A percentile compares a stretch with the other conserved stretches of the same genome.
phyloP scores from a whole-genome alignment of 2,888 invertebrate genomes.

The Eristalinus aeneus region DNA sequence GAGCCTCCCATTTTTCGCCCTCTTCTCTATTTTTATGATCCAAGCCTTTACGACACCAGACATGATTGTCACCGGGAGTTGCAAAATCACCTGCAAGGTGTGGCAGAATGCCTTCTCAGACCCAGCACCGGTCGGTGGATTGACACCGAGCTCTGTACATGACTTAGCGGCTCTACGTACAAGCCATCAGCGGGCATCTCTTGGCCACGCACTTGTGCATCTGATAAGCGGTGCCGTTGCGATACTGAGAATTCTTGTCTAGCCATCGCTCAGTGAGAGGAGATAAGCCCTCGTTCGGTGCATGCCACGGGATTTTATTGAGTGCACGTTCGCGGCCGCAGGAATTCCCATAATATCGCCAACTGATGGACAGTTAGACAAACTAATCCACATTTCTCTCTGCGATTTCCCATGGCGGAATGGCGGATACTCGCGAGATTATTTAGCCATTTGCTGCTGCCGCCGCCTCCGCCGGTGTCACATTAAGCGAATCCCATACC shows the following conservation, averaged over 20 bases:
- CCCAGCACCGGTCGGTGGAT: not conserved
- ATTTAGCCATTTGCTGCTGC: constrained; percentile 30
- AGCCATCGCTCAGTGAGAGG: constrained; percentile 26
- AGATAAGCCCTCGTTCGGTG: constrained; percentile 28
- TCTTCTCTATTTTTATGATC: constrained; percentile 2
- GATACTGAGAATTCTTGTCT: constrained; percentile 17
- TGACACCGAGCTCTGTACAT: constrained; percentile 7
- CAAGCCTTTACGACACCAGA: constrained; percentile 11
- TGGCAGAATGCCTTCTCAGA: constrained; percentile 23
- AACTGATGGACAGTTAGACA: constrained; percentile 61
- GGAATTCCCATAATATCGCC: constrained; percentile 56
- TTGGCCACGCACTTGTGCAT: not conserved
- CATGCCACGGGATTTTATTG: constrained; percentile 47
- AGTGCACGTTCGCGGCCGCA: constrained; percentile 28
- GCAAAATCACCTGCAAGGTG: constrained; percentile 38
- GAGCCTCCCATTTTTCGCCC: not conserved
- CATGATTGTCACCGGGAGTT: constrained; percentile 1
- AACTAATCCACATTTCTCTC: constrained; percentile 60
- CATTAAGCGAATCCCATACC: constrained; percentile 50
- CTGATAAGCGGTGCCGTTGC: not conserved
- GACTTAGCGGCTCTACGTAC: constrained; percentile 23
- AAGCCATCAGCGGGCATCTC: not conserved
- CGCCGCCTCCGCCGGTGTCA: constrained; percentile 41
- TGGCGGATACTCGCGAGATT: constrained; percentile 25
- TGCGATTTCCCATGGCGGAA: not conserved